Conservation (phyloP, 2,888 invertebrate genomes). For the Kuschelorhynchus macadamiae region DNA sequence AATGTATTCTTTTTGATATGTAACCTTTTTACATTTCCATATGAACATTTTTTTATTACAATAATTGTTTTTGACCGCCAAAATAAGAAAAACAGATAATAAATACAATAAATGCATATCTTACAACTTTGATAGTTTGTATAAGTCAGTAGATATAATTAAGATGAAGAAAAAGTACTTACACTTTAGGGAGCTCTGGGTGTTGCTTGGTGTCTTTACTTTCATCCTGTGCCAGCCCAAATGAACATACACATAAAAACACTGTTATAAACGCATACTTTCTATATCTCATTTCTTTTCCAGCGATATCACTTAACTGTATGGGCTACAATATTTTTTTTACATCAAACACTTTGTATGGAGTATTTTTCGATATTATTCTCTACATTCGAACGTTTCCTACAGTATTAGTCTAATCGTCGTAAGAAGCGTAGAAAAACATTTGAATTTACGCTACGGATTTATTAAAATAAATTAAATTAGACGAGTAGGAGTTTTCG, state of each 20-base stretch:
- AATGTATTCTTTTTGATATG: too few relatives aligned
- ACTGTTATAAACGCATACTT: slow-evolving; percentile 52
- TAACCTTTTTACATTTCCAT: too few relatives aligned
- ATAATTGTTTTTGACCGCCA: too few relatives aligned
- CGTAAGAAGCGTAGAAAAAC: slow-evolving; percentile 5
- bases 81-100: too few relatives aligned
- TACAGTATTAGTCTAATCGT: slow-evolving; percentile 8
- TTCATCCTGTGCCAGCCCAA: slow-evolving; percentile 37
- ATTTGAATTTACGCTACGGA: slow-evolving; percentile 3
- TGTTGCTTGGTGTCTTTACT: slow-evolving; percentile 60
- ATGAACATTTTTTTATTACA: too few relatives aligned
- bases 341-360: too few relatives aligned
- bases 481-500: neutral
- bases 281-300: slow-evolving; percentile 49
- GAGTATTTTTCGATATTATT: neutral
- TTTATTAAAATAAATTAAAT: slow-evolving; percentile 12
- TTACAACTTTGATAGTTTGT: too few relatives aligned
- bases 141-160: too few relatives aligned
- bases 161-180: too few relatives aligned
- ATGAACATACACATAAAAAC: slow-evolving; percentile 53
- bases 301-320: neutral
- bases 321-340: too few relatives aligned
- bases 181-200: slow-evolving; percentile 61
- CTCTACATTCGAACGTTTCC: neutral
- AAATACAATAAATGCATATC: too few relatives aligned